These are phyloP conservation scores for Adelges cooleyi DNA, from an alignment of 1,140 invertebrate genomes.

Conservation along the genomic window DNA sequence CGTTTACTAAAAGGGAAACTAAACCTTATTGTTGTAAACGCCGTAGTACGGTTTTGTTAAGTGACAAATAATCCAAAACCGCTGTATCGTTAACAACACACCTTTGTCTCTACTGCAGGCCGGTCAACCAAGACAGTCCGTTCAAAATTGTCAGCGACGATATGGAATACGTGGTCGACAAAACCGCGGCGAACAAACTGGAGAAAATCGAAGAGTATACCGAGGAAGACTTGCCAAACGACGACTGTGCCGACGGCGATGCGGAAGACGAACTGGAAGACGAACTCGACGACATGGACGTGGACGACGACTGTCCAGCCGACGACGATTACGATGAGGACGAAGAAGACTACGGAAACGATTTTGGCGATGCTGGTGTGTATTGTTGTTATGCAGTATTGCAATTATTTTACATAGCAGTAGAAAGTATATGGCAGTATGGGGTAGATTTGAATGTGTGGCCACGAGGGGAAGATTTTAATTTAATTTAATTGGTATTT, in stretches of 20 bases:
- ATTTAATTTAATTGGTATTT: too few species aligned
- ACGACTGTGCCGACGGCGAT: neutral
- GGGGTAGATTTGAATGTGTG: too few species aligned
- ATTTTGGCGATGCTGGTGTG: neutral
- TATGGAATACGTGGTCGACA: conserved; percentile 2
- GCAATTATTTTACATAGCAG: too few species aligned
- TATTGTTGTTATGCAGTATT: too few species aligned
- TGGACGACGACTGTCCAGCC: neutral
- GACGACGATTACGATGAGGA: conserved; percentile 4
- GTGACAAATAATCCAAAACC: too few species aligned
- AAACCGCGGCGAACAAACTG: neutral
- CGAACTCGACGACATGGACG: conserved; percentile 1
- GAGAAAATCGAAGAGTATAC: neutral
- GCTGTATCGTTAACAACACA: too few species aligned
- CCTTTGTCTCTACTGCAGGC: neutral
- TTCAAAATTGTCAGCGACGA: conserved; percentile 18
- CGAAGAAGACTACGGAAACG: neutral
- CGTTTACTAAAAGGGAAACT: too few species aligned
- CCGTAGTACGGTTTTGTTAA: too few species aligned
- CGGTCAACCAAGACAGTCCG: conserved; percentile 5
- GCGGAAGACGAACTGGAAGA: neutral
- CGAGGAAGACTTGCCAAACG: neutral
- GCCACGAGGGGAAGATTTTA: too few species aligned
- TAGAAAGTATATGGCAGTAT: too few species aligned
- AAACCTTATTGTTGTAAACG: too few species aligned